These are phyloP conservation scores for Macrosteles quadrilineatus DNA, from an alignment of 1,140 invertebrate genomes.

Conservation along the genomic window DNA sequence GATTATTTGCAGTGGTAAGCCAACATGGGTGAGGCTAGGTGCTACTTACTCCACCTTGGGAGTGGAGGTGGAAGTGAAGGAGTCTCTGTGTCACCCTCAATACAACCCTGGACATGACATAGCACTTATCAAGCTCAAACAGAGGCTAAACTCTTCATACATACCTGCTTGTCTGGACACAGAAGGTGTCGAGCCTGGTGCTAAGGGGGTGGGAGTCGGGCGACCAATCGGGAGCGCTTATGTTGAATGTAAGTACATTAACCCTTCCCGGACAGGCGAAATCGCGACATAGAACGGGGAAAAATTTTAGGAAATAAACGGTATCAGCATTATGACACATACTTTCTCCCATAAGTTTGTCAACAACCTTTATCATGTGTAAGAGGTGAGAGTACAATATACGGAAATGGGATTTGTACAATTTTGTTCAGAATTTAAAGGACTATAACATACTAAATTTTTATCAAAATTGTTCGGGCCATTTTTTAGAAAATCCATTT, in stretches of 20 bases:
- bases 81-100: background rate
- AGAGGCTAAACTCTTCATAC: slow-evolving; percentile 3
- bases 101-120: slow-evolving; percentile 5
- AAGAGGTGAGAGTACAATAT: too few species aligned
- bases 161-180: slow-evolving; percentile 11
- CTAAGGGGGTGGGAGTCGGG: background rate
- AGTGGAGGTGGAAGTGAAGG: background rate
- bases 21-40: background rate
- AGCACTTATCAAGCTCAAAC: slow-evolving; percentile 5
- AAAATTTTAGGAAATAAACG: too few species aligned
- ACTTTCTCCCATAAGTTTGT: too few species aligned
- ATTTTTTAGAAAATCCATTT: too few species aligned
- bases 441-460: too few species aligned
- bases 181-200: background rate
- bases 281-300: too few species aligned
- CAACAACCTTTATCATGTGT: too few species aligned
- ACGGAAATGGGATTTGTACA: too few species aligned
- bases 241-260: background rate
- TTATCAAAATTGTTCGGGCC: too few species aligned
- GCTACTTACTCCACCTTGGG: background rate
- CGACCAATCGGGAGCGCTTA: slow-evolving; percentile 12
- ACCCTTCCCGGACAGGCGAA: too few species aligned
- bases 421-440: too few species aligned
- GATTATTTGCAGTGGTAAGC: slow-evolving; percentile 1
- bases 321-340: too few species aligned